Base-by-base conservation (phyloP, 2,113 vertebrate genomes). In the Platysternon megacephalum region DNA sequence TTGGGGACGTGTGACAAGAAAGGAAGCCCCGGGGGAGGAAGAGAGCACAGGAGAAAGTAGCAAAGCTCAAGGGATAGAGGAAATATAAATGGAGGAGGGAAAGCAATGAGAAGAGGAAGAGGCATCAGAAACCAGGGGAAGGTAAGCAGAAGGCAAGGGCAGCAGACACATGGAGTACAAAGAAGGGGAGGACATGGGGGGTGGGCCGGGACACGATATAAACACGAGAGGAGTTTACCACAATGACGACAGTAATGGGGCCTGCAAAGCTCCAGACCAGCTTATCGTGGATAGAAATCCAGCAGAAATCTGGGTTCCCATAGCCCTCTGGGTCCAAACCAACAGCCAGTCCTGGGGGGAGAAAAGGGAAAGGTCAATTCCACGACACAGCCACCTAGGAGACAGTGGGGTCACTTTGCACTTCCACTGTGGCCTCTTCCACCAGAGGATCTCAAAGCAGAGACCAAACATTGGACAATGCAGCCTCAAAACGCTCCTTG, bases 261-360 rank as follows among this genome's bases (percentile, higher is more conserved):
- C 99, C 99, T 78, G 99, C 99, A 76, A 99, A 99, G 98, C 99
- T 99, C 99, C 99, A 99, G 97, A 99, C 98, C 93, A 99, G 99
- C 96, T 99, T 99, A 97, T 99, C 99, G 17, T 99, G 99, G 97
- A 99, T 98, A 29, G 99, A 99, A 97, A 99, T 99, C 99, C 99
- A 99, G 94, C 99, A 99, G 96, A 99, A 99, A 97, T 99, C 99
- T 0, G 99, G 99, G 98, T 99, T 99, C 61, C 99, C 99, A 0
- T 99, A 99, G 93, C 99, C 99, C 86, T 99, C 99, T 1, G 99
- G 99, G 97, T 99, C 99, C 96, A 99, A 97, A 83, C 99, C 99
- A 35, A 99, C 99, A 0, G 99, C 98, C 94, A 99, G 98, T 80
- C 99, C 99, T 99, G 96, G 0, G 2, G 78, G 82, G 55, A 90